Evolutionary conservation across 2,888 invertebrate species (phyloP).

Genomic region (Heliconius ethilla): DNA sequence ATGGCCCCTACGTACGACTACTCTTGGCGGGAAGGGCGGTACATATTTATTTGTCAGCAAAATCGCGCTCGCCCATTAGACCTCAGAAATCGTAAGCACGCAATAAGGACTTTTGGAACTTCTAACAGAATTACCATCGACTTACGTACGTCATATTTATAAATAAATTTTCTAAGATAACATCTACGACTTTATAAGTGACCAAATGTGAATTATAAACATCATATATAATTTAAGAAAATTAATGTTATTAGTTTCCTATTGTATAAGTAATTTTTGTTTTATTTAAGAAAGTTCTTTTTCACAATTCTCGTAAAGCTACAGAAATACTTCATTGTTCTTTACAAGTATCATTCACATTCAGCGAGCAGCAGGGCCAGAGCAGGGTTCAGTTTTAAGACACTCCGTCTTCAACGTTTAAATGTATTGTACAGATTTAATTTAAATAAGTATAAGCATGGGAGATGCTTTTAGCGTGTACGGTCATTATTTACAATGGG

Average conservation of each 20-base stretch:
- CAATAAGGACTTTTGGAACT: conserved; percentile 69
- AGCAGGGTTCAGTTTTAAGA: background rate
- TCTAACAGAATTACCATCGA: conserved; percentile 55
- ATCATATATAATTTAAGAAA: background rate
- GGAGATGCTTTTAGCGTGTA: background rate
- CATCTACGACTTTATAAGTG: conserved; percentile 34
- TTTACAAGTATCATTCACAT: background rate
- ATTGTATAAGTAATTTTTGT: no score
- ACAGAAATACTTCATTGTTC: background rate
- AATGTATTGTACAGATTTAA: background rate
- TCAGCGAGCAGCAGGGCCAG: background rate
- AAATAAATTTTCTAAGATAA: conserved; percentile 52
- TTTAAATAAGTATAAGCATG: background rate
- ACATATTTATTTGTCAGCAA: conserved; percentile 78
- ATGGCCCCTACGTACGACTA: conserved; percentile 63
- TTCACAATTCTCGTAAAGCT: background rate
- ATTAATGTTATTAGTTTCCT: no score
- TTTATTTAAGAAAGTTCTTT: background rate
- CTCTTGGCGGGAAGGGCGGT: conserved; percentile 63
- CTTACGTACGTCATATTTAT: conserved; percentile 60
- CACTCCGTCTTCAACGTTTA: background rate
- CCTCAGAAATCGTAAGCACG: conserved; percentile 68
- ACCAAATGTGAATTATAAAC: conserved; percentile 4
- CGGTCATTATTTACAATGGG: no score
- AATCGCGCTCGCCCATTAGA: conserved; percentile 73